These are phyloP conservation scores for Sylvia atricapilla DNA, from an alignment of 2,113 vertebrate genomes.

Conservation along the genomic window DNA sequence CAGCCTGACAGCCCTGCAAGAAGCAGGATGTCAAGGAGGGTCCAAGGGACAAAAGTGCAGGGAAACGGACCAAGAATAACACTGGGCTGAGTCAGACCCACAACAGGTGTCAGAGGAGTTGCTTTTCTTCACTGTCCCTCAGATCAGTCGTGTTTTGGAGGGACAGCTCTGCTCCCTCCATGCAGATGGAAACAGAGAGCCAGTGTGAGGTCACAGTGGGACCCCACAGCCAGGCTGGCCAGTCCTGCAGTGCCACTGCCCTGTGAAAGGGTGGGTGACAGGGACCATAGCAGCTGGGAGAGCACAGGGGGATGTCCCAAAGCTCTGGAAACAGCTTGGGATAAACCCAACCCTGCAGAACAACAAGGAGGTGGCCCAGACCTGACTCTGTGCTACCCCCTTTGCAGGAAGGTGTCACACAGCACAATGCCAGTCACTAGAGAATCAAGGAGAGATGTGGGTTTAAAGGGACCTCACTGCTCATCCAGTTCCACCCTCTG, in stretches of 20 bases:
- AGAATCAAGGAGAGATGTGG: background rate
- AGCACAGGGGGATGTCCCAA: background rate
- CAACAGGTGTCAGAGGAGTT: background rate
- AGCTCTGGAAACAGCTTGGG: background rate
- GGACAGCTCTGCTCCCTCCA: background rate
- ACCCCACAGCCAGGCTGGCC: accelerated
- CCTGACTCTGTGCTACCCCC: accelerated
- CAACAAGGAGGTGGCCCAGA: background rate
- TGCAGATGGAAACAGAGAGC: background rate
- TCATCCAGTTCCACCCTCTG: accelerated
- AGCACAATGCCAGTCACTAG: background rate
- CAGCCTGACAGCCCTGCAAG: background rate
- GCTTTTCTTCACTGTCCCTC: background rate
- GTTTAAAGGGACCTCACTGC: accelerated
- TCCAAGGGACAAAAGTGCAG: background rate
- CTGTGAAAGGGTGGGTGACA: background rate
- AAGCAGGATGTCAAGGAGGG: background rate
- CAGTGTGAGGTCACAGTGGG: accelerated
- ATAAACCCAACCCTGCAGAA: background rate
- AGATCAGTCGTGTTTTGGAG: accelerated
- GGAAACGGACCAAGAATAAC: background rate
- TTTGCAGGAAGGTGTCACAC: background rate
- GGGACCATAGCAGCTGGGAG: accelerated
- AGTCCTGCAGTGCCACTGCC: background rate
- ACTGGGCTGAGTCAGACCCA: background rate